phyloP scores from a whole-genome alignment of 2,113 vertebrate species.

The Phaethornis superciliosus region DNA sequence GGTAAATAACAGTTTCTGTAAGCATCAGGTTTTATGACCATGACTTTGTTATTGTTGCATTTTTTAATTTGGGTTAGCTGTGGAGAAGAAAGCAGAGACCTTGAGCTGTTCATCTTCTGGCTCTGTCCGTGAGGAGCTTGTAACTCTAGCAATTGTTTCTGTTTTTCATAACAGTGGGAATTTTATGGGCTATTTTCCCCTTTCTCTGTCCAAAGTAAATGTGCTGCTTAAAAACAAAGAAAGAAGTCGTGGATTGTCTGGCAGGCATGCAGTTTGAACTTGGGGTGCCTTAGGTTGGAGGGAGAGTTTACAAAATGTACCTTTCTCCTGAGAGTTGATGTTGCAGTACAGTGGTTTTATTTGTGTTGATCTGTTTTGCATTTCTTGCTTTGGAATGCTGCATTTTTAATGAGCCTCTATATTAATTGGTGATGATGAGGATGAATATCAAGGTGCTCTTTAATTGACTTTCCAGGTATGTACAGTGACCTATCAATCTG shows the following conservation, averaged over 20 bases:
- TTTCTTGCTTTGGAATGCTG: not conserved
- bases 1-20: slow-evolving; percentile 4
- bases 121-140: not conserved
- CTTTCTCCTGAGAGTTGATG: not conserved
- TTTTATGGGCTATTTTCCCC: slow-evolving; percentile 18
- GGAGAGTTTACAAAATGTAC: not conserved
- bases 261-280: not conserved
- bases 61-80: not conserved
- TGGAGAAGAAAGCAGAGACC: not conserved
- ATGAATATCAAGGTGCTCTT: not conserved
- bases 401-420: not conserved
- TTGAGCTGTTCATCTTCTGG: slow-evolving; percentile 36
- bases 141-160: slow-evolving; percentile 66
- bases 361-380: not conserved
- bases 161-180: slow-evolving; percentile 61
- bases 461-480: not conserved
- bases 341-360: not conserved
- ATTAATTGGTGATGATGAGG: not conserved
- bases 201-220: slow-evolving; percentile 43
- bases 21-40: not conserved
- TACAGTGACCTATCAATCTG: not conserved
- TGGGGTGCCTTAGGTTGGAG: not conserved
- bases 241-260: not conserved
- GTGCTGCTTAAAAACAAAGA: slow-evolving; percentile 49
- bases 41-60: not conserved